phyloP scores from a whole-genome alignment of 2,113 vertebrate species.

The Leiothrix lutea region DNA sequence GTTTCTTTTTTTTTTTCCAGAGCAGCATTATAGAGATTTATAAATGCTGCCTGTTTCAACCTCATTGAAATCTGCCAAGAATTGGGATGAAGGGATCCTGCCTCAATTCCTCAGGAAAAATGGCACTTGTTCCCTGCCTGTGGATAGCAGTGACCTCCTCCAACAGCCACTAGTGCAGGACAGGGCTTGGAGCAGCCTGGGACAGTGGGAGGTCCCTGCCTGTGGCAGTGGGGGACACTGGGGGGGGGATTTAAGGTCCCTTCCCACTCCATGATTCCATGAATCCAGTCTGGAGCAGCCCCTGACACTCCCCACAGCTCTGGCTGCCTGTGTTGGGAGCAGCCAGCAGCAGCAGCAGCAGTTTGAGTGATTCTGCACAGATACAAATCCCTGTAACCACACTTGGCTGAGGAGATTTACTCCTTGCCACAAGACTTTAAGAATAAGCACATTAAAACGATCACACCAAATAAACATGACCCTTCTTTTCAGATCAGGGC shows the following conservation, averaged over 20 bases:
- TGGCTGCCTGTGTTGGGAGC: background rate
- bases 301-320: background rate
- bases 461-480: background rate
- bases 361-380: background rate
- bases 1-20: slow-evolving; percentile 18
- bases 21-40: slow-evolving; percentile 66
- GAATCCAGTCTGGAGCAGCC: background rate
- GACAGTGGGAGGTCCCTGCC: background rate
- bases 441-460: slow-evolving; percentile 51
- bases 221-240: background rate
- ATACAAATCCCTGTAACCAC: background rate
- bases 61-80: slow-evolving; percentile 35
- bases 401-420: slow-evolving; percentile 26
- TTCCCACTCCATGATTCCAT: background rate
- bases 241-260: accelerated
- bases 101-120: background rate
- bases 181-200: background rate
- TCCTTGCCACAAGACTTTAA: slow-evolving; percentile 36
- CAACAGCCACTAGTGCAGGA: background rate
- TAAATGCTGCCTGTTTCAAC: slow-evolving; percentile 2
- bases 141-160: background rate
- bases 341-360: background rate
- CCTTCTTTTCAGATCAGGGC: background rate
- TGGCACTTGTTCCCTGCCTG: background rate
- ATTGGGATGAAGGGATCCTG: background rate